Percentiles rank a stretch among this genome's conserved stretches.
phyloP scores from a whole-genome alignment of 2,888 invertebrate genomes.

The Bruchidius siliquastri region DNA sequence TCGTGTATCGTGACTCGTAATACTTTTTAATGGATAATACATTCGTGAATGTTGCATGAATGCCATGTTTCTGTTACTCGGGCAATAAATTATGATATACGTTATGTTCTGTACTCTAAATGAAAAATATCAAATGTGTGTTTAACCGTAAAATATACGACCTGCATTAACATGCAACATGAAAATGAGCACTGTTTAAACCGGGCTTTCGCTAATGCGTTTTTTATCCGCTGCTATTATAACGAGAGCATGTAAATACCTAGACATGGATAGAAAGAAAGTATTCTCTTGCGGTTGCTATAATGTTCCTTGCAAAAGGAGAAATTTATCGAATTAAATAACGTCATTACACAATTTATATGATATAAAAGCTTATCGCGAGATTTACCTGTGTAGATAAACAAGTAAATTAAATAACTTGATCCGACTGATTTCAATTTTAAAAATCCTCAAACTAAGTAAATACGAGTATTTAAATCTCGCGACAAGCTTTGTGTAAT shows the following conservation, averaged over 20 bases:
- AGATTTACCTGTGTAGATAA: too few species aligned
- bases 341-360: too few species aligned
- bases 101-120: background rate
- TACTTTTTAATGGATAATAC: background rate
- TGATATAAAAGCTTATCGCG: too few species aligned
- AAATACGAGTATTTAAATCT: too few species aligned
- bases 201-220: background rate
- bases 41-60: background rate
- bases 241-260: background rate
- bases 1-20: background rate
- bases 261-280: background rate
- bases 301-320: too few species aligned
- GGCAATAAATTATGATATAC: background rate
- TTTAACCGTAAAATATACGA: background rate
- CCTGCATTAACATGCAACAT: background rate
- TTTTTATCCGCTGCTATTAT: background rate
- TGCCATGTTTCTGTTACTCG: background rate
- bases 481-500: too few species aligned
- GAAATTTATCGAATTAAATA: too few species aligned
- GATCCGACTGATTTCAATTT: too few species aligned
- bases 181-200: background rate
- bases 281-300: too few species aligned
- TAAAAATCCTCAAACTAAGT: too few species aligned
- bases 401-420: too few species aligned
- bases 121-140: background rate